phyloP scores from a whole-genome alignment of 1,140 invertebrate species.

The Nephila pilipes region DNA sequence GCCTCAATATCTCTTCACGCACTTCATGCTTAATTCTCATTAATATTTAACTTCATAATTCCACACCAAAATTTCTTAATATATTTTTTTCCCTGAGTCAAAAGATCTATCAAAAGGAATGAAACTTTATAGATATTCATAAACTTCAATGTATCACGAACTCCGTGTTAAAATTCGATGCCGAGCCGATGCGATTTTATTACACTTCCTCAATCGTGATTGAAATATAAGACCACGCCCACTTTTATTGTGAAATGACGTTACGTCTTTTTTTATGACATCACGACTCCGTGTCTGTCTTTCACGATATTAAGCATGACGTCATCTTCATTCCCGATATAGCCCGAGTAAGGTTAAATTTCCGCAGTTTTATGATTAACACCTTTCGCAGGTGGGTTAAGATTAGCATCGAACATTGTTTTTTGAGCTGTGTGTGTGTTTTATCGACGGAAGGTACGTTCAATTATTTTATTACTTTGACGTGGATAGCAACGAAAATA shows the following conservation, averaged over 20 bases:
- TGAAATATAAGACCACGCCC: conserved; percentile 7
- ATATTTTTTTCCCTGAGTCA: background rate
- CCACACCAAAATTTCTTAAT: background rate
- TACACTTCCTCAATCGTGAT: conserved; percentile 35
- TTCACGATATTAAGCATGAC: conserved; percentile 36
- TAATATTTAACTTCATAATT: background rate
- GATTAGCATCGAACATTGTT: background rate
- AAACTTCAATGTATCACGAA: background rate
- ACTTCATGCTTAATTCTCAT: background rate
- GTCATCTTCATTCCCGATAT: conserved; percentile 18
- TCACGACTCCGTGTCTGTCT: conserved; percentile 23
- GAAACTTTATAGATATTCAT: conserved; percentile 20
- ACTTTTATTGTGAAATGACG: conserved; percentile 24
- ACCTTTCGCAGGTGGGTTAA: conserved; percentile 9
- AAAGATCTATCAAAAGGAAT: background rate
- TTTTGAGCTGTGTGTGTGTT: background rate
- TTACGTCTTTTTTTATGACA: conserved; percentile 38
- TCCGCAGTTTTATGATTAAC: conserved; percentile 31
- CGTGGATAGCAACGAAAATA: background rate
- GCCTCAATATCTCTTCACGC: too few species aligned
- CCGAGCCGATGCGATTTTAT: background rate
- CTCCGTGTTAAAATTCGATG: background rate
- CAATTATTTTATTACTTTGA: background rate
- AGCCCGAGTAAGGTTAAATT: background rate
- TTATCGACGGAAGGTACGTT: background rate